Conservation (phyloP, 1,140 invertebrate genomes). For the Galleria mellonella region DNA sequence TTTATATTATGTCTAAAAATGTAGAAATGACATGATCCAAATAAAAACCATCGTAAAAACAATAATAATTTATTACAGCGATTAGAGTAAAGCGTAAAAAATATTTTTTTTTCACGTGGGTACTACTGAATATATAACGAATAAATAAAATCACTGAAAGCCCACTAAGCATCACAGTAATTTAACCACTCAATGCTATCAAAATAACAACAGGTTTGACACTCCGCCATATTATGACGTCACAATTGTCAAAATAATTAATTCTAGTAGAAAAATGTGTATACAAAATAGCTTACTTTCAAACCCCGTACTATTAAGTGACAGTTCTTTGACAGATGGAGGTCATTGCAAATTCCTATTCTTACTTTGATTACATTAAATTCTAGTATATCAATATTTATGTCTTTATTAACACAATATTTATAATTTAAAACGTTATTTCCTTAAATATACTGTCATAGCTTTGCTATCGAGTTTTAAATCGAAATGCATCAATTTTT, state of each 20-base stretch:
- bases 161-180: slow-evolving; percentile 15
- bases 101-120: slow-evolving; percentile 17
- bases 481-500: background rate
- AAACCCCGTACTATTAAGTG: too few relatives aligned
- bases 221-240: too few relatives aligned
- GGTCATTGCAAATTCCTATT: too few relatives aligned
- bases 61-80: slow-evolving; percentile 41
- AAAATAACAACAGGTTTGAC: too few relatives aligned
- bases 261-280: too few relatives aligned
- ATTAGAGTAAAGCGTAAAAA: slow-evolving; percentile 18
- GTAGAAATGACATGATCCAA: too few relatives aligned
- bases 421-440: background rate
- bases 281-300: too few relatives aligned
- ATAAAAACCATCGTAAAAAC: slow-evolving; percentile 16
- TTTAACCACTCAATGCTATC: too few relatives aligned
- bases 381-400: slow-evolving; percentile 15
- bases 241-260: too few relatives aligned
- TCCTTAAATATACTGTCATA: slow-evolving; percentile 20
- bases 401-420: slow-evolving; percentile 15
- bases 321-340: too few relatives aligned
- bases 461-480: slow-evolving; percentile 1
- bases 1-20: too few relatives aligned
- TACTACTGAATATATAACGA: slow-evolving; percentile 7
- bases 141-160: slow-evolving; percentile 13
- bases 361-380: too few relatives aligned